phyloP scores from a whole-genome alignment of 2,888 invertebrate genomes.

The Crocallis elinguaria region DNA sequence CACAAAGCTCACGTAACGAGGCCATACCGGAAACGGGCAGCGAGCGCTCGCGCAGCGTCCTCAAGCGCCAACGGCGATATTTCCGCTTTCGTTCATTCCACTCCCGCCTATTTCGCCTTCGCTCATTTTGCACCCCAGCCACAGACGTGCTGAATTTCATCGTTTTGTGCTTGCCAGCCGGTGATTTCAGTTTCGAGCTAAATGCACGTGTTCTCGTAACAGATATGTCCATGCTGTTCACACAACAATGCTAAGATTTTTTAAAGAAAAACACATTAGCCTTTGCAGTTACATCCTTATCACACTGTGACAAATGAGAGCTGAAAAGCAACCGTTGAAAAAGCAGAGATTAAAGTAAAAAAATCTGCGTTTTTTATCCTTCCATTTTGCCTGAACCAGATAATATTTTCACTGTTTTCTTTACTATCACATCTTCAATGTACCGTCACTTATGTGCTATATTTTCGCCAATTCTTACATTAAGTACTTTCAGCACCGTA shows the following conservation, averaged over 20 bases:
- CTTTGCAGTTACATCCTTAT: neutral
- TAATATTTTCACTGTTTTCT: neutral
- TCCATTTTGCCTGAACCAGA: neutral
- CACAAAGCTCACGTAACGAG: slow-evolving; percentile 69
- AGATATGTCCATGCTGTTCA: slow-evolving; percentile 3
- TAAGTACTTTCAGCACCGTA: no score
- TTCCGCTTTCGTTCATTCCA: slow-evolving; percentile 48
- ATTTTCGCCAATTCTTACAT: no score
- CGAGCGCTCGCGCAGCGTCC: slow-evolving; percentile 58
- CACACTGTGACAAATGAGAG: neutral
- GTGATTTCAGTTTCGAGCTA: slow-evolving; percentile 12
- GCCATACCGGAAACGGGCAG: slow-evolving; percentile 65
- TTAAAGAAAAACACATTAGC: neutral
- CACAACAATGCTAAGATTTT: neutral
- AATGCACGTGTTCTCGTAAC: slow-evolving; percentile 25
- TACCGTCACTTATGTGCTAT: no score
- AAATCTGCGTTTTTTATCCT: no score
- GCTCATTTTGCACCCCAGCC: slow-evolving; percentile 12
- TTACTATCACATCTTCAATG: neutral
- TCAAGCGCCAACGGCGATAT: slow-evolving; percentile 60
- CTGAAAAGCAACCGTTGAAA: neutral
- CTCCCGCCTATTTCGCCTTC: slow-evolving; percentile 45
- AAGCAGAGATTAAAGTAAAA: neutral
- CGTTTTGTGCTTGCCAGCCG: slow-evolving; percentile 8
- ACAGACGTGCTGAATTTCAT: slow-evolving; percentile 21